These are phyloP conservation scores for Epistrophe grossulariae DNA, from an alignment of 2,888 invertebrate genomes.

Conservation along the genomic window DNA sequence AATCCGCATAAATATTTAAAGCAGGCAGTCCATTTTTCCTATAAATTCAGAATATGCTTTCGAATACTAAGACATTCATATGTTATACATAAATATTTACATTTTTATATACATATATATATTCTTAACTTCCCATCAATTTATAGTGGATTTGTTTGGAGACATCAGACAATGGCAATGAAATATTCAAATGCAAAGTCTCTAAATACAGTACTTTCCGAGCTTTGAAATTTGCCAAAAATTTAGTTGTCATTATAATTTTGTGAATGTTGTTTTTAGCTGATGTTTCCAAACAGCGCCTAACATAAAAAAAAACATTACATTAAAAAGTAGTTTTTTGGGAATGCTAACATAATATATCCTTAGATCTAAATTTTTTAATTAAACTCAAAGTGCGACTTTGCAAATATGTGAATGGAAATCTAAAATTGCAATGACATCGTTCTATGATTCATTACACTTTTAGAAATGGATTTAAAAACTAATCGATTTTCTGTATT, in stretches of 20 bases:
- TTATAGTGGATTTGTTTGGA: conserved; percentile 57
- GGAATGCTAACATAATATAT: conserved; percentile 68
- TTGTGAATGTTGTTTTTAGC: conserved; percentile 10
- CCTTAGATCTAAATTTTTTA: conserved; percentile 48
- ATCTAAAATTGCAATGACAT: conserved; percentile 71
- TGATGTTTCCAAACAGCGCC: conserved; percentile 56
- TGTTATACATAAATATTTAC: conserved; percentile 41
- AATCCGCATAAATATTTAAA: conserved; percentile 53
- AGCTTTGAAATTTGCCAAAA: conserved; percentile 21
- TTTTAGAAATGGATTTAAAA: conserved; percentile 81
- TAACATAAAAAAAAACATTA: conserved; percentile 49
- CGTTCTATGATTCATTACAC: conserved; percentile 67
- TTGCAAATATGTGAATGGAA: conserved; percentile 64
- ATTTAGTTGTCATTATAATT: not conserved
- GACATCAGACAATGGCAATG: conserved; percentile 19
- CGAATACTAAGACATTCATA: conserved; percentile 61
- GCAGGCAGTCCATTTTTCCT: conserved; percentile 74
- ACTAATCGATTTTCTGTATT: conserved; percentile 82
- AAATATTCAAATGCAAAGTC: conserved; percentile 7
- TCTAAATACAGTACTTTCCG: conserved; percentile 26
- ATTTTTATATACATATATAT: conserved; percentile 50
- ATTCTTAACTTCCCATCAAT: conserved; percentile 67
- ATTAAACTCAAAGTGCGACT: conserved; percentile 60
- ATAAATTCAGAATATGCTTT: conserved; percentile 70
- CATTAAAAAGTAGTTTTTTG: conserved; percentile 68